These are phyloP conservation scores for Maccullochella peelii DNA, from an alignment of 2,113 vertebrate genomes.

Conservation along the genomic window DNA sequence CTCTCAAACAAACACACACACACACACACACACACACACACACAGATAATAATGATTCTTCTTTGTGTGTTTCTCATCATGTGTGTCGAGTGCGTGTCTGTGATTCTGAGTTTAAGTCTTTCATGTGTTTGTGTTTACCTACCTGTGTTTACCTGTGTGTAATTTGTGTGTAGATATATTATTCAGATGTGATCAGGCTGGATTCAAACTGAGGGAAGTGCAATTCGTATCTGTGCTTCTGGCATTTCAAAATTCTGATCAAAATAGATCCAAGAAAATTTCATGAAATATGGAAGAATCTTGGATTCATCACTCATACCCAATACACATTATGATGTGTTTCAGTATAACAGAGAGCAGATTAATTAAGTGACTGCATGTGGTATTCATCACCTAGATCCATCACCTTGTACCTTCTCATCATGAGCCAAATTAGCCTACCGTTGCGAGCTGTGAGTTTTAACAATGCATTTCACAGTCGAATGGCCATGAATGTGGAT, in stretches of 20 bases:
- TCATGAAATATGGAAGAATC: not conserved
- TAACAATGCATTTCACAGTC: slow-evolving; percentile 2
- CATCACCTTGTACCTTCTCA: slow-evolving; percentile 6
- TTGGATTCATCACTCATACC: not conserved
- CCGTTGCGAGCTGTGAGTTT: slow-evolving; percentile 15
- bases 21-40: not conserved
- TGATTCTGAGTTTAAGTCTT: not conserved
- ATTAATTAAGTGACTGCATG: slow-evolving; percentile 19
- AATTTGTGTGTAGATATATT: not conserved
- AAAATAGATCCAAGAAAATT: not conserved
- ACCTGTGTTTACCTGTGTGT: not conserved
- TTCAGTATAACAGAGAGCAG: not conserved
- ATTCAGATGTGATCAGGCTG: not conserved
- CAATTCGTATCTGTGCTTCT: not conserved
- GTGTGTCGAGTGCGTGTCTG: not conserved
- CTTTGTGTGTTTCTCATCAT: not conserved
- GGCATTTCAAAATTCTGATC: not conserved
- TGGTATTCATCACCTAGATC: slow-evolving; percentile 18
- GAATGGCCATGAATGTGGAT: slow-evolving; percentile 3
- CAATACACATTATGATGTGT: not conserved
- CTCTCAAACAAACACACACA: not conserved
- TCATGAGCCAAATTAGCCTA: slow-evolving; percentile 28
- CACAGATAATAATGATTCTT: slow-evolving; percentile 1
- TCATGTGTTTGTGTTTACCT: not conserved
- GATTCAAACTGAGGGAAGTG: not conserved